phyloP scores from a whole-genome alignment of 2,888 invertebrate genomes.

The Chorisops tibialis region DNA sequence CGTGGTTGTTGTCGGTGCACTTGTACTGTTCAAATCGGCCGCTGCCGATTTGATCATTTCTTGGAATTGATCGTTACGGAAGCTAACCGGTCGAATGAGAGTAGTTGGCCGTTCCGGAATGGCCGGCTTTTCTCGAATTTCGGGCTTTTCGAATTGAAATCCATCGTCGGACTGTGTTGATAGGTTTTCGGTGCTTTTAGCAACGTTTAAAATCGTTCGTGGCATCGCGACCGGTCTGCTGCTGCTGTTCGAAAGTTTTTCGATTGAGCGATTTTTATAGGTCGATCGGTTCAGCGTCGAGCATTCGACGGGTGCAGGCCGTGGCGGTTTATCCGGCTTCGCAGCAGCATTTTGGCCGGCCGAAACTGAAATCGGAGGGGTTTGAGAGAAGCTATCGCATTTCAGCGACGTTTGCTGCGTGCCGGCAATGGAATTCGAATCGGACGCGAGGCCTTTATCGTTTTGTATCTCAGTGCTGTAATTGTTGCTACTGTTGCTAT shows the following conservation, averaged over 20 bases:
- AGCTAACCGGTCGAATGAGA: slow-evolving; percentile 33
- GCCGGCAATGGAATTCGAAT: background rate
- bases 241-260: slow-evolving; percentile 33
- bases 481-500: background rate
- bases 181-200: slow-evolving; percentile 39
- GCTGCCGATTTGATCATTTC: slow-evolving; percentile 15
- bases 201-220: slow-evolving; percentile 45
- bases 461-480: slow-evolving; percentile 32
- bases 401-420: slow-evolving; percentile 41
- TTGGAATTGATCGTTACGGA: slow-evolving; percentile 24
- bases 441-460: background rate
- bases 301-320: slow-evolving; percentile 51
- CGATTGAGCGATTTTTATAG: slow-evolving; percentile 34
- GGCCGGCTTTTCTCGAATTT: slow-evolving; percentile 65
- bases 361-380: slow-evolving; percentile 29
- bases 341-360: slow-evolving; percentile 43
- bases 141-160: slow-evolving; percentile 42
- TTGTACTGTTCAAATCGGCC: background rate
- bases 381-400: slow-evolving; percentile 37
- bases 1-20: background rate
- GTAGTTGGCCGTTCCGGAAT: slow-evolving; percentile 70
- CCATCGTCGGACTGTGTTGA: slow-evolving; percentile 38
- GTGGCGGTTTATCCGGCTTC: slow-evolving; percentile 64
- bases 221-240: slow-evolving; percentile 55
- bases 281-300: slow-evolving; percentile 37